These are phyloP conservation scores for Neoniphon sammara DNA, from an alignment of 2,797 vertebrate genomes.

Conservation along the genomic window DNA sequence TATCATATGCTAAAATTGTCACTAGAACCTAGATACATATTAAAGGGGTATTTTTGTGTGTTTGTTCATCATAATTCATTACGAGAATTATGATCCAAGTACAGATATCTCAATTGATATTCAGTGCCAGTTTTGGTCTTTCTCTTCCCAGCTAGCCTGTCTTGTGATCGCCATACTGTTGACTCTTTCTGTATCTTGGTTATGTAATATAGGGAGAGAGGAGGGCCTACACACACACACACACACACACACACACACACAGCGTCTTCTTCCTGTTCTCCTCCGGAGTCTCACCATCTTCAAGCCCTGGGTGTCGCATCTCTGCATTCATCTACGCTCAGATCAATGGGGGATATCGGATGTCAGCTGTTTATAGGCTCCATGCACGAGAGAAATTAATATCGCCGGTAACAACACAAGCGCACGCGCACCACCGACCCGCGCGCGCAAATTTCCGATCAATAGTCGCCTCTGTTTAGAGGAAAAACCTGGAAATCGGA, in stretches of 20 bases:
- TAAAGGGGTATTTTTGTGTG: too few species aligned
- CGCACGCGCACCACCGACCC: neutral
- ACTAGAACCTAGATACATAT: too few species aligned
- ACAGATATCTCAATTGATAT: too few species aligned
- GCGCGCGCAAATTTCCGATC: constrained; percentile 17
- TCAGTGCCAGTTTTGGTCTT: neutral
- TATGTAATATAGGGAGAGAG: constrained; percentile 59
- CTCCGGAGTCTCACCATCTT: neutral
- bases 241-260: constrained; percentile 35
- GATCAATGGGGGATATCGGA: constrained; percentile 35
- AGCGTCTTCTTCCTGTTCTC: constrained; percentile 37
- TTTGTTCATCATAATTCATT: too few species aligned
- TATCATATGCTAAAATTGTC: too few species aligned
- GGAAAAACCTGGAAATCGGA: constrained; percentile 11
- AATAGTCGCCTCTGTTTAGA: constrained; percentile 32
- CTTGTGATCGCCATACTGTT: constrained; percentile 36
- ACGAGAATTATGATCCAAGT: too few species aligned
- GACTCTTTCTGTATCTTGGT: constrained; percentile 30
- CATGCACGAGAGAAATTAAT: constrained; percentile 5
- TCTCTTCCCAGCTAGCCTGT: constrained; percentile 25
- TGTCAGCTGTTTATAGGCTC: constrained; percentile 52
- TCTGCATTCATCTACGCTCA: neutral
- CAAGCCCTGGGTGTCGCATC: neutral
- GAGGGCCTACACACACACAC: neutral
- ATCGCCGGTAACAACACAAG: too few species aligned